phyloP scores from a whole-genome alignment of 2,888 invertebrate genomes.

The Tricholauxania praeusta region DNA sequence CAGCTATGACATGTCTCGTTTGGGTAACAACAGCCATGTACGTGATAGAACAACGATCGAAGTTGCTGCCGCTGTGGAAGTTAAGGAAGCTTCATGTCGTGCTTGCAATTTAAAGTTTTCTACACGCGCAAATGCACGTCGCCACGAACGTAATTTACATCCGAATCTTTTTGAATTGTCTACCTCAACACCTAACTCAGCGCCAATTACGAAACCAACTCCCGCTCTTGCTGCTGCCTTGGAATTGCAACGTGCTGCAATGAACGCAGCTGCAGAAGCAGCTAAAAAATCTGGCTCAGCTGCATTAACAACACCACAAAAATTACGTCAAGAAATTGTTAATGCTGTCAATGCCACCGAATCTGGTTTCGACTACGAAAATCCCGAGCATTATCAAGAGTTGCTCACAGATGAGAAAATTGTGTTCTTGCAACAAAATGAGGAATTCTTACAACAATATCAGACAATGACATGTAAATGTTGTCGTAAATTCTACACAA shows the following conservation, averaged over 20 bases:
- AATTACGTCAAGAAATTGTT: slow-evolving; percentile 59
- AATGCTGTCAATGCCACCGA: slow-evolving; percentile 60
- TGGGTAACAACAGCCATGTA: background rate
- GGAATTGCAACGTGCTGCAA: slow-evolving; percentile 59
- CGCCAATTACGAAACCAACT: slow-evolving; percentile 60
- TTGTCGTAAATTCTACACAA: slow-evolving; percentile 64
- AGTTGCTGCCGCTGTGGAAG: slow-evolving; percentile 54
- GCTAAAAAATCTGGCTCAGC: slow-evolving; percentile 49
- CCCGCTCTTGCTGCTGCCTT: slow-evolving; percentile 60
- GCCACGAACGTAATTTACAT: slow-evolving; percentile 68
- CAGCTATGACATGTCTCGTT: slow-evolving; percentile 18
- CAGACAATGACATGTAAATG: slow-evolving; percentile 68
- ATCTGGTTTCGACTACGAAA: slow-evolving; percentile 65
- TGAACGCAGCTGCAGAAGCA: slow-evolving; percentile 56
- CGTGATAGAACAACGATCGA: slow-evolving; percentile 48
- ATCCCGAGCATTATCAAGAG: slow-evolving; percentile 66
- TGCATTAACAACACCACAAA: slow-evolving; percentile 55
- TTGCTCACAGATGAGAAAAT: slow-evolving; percentile 64
- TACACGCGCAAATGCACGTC: slow-evolving; percentile 67
- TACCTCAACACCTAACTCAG: slow-evolving; percentile 55
- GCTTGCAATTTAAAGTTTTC: slow-evolving; percentile 67
- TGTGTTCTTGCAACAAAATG: slow-evolving; percentile 64
- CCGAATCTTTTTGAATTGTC: slow-evolving; percentile 62
- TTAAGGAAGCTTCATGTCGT: slow-evolving; percentile 65
- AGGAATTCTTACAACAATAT: slow-evolving; percentile 66